Percentiles rank a stretch among this genome's conserved stretches.
These are phyloP conservation scores for Megastigmus dorsalis DNA, from an alignment of 2,888 invertebrate species.

Conservation along the genomic window DNA sequence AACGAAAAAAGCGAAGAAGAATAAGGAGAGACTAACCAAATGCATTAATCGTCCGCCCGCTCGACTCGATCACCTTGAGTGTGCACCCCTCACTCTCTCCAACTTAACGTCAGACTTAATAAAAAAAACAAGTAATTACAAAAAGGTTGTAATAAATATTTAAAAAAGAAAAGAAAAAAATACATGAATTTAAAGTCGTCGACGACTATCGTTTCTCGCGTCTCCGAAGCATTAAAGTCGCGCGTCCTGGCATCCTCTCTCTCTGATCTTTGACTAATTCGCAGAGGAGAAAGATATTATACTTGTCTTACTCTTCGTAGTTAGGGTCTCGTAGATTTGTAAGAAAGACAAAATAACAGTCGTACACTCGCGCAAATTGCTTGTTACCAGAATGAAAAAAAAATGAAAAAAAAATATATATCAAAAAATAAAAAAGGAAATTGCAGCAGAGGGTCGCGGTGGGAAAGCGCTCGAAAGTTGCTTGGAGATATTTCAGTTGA, in stretches of 20 bases:
- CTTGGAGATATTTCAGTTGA: background rate
- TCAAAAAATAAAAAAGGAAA: no score
- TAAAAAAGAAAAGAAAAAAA: constrained; percentile 15
- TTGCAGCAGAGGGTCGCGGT: no score
- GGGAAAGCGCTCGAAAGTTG: constrained; percentile 21
- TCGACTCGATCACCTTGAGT: constrained; percentile 41
- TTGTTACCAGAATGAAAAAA: constrained; percentile 11
- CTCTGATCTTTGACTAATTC: constrained; percentile 15
- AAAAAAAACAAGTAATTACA: constrained; percentile 10
- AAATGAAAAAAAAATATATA: constrained; percentile 3
- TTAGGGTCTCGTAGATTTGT: constrained; percentile 11
- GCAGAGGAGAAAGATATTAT: constrained; percentile 1
- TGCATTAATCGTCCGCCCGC: constrained; percentile 27
- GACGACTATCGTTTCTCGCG: constrained; percentile 17
- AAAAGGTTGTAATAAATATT: constrained; percentile 30
- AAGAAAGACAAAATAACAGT: background rate
- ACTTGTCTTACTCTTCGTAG: constrained; percentile 3
- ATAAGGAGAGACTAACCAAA: constrained; percentile 27
- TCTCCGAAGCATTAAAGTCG: constrained; percentile 14
- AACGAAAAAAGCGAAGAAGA: constrained; percentile 53
- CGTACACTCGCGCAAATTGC: constrained; percentile 15
- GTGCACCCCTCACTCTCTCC: constrained; percentile 46
- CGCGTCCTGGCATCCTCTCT: constrained; percentile 18
- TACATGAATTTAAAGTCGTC: constrained; percentile 14
- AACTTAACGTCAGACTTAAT: constrained; percentile 26